These are phyloP conservation scores for Spisula subtruncata DNA, from an alignment of 2,888 invertebrate species.

Conservation along the genomic window DNA sequence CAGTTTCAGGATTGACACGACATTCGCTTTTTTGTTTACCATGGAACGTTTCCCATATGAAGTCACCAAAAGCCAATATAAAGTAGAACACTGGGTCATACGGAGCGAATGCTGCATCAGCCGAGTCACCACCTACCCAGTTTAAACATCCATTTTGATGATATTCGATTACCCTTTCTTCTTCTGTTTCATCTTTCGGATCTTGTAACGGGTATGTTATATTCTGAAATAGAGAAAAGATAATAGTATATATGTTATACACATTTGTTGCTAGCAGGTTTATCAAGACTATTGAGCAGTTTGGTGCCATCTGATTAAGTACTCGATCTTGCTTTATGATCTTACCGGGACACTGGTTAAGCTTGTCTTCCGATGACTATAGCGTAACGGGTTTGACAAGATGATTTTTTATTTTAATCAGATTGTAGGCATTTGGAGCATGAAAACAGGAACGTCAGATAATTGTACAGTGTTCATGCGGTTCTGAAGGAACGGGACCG, in stretches of 20 bases:
- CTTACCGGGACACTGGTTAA: no score
- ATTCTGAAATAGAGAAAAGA: constrained; percentile 28
- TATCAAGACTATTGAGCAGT: neutral
- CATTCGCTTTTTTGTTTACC: constrained; percentile 17
- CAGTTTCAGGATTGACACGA: constrained; percentile 52
- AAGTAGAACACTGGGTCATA: constrained; percentile 76
- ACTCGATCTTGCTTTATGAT: no score
- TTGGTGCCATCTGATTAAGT: no score
- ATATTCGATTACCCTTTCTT: constrained; percentile 67
- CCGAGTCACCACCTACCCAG: constrained; percentile 77
- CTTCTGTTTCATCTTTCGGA: constrained; percentile 43
- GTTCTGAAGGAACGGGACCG: no score
- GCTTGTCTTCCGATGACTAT: no score
- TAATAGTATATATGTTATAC: neutral
- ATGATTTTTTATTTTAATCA: no score
- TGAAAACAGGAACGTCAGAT: no score
- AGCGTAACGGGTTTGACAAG: no score
- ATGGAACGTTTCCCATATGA: constrained; percentile 73
- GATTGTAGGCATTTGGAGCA: no score
- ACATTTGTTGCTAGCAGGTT: neutral
- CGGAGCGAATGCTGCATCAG: constrained; percentile 66
- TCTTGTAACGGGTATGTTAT: constrained; percentile 27
- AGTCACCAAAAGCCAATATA: constrained; percentile 74
- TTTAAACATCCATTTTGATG: constrained; percentile 36
- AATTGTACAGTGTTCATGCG: no score